Evolutionary conservation across 2,113 vertebrate genomes (phyloP), one percentile per base, ranked within the genome.

Genomic region (Xenopus borealis): DNA sequence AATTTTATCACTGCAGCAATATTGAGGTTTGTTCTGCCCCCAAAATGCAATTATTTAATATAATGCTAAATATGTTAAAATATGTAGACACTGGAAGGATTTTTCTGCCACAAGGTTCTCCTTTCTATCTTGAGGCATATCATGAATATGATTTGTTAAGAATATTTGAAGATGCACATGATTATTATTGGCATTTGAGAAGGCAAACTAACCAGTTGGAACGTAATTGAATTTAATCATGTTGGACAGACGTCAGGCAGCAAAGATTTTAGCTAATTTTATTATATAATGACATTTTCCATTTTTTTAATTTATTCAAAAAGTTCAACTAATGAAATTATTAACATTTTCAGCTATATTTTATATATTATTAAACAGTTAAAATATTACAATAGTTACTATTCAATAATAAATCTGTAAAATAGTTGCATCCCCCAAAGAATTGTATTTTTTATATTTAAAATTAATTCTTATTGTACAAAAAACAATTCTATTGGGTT

Each of bases 121-220:
- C 53, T 76, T 69, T 63, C 23, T 69, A 30, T 76, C 73, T 76
- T 30, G 23, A 57, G 73, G 73, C 66, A 69, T 62, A 76, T 69
- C 69, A 76, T 69, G 73, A 76, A 76, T 76, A 59, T 76, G 66
- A 76, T 76, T 76, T 76, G 73, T 76, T 76, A 76, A 76, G 73
- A 69, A 69, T 69, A 76, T 76, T 33, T 76, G 58, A 76, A 76
- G 66, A 69, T 45, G 19, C 69, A 76, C 73, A 76, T 76, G 65
- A 76, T 69, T 13, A 69, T 69, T 76, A 76, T 76, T 76, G 73
- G 66, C 73, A 76, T 76, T 33, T 55, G 19, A 55, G 73, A 63
- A 27, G 66, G 73, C 73, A 63, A 76, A 61, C 20, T 62, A 76
- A 44, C 66, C 59, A 18, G 58, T 76, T 63, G 73, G 66, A 76